These are phyloP conservation scores for Ernsta delagoae DNA, from an alignment of 2,888 invertebrate species.

Conservation along the genomic window DNA sequence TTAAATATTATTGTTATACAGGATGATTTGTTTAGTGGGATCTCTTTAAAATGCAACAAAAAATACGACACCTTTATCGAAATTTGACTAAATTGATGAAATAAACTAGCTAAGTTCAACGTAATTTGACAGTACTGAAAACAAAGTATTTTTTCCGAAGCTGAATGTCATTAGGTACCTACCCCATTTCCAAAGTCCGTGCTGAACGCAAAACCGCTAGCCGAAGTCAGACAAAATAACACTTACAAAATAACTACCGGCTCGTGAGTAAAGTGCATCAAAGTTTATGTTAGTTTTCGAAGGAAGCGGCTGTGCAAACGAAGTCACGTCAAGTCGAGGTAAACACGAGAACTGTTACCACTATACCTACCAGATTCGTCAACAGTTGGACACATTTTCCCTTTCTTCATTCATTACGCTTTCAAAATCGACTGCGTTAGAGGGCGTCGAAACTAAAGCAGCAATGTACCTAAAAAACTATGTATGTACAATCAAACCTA, in stretches of 20 bases:
- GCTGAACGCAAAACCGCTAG: slow-evolving; percentile 30
- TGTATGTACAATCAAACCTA: slow-evolving; percentile 3
- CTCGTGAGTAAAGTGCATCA: slow-evolving; percentile 56
- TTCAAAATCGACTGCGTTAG: neutral
- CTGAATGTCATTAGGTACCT: slow-evolving; percentile 6
- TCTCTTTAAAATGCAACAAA: no score
- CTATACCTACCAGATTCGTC: neutral
- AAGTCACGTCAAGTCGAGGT: slow-evolving; percentile 71
- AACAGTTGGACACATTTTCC: neutral
- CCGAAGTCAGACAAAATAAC: slow-evolving; percentile 43
- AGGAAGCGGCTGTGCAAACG: slow-evolving; percentile 74
- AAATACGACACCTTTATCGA: neutral
- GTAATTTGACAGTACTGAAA: neutral
- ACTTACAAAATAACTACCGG: slow-evolving; percentile 39
- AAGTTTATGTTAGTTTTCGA: slow-evolving; percentile 80
- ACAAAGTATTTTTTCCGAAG: neutral
- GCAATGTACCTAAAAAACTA: slow-evolving; percentile 46
- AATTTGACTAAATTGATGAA: neutral
- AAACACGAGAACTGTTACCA: slow-evolving; percentile 56
- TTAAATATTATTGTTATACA: no score
- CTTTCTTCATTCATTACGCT: slow-evolving; percentile 39
- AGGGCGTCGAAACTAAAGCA: slow-evolving; percentile 27
- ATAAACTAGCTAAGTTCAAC: neutral
- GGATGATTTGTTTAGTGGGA: no score
- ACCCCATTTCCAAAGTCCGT: slow-evolving; percentile 6